These are phyloP conservation scores for Gambusia holbrooki DNA, from an alignment of 2,113 vertebrate genomes.

Conservation along the genomic window DNA sequence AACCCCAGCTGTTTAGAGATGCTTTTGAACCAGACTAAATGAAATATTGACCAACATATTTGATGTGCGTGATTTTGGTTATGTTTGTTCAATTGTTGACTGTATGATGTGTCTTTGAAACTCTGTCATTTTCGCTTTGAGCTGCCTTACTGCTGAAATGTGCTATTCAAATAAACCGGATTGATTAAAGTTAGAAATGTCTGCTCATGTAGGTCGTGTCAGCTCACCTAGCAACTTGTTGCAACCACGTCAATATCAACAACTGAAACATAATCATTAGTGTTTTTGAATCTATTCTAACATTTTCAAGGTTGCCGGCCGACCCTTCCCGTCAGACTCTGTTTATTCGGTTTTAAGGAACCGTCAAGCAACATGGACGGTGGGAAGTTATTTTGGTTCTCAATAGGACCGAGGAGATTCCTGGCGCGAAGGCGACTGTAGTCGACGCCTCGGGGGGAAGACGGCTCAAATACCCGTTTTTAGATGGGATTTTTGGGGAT, in stretches of 20 bases:
- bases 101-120: too few species aligned
- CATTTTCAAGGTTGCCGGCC: background rate
- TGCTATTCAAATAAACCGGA: too few species aligned
- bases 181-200: background rate
- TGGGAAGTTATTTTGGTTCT: conserved; percentile 57
- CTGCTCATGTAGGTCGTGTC: background rate
- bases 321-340: conserved; percentile 47
- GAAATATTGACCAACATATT: too few species aligned
- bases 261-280: background rate
- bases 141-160: too few species aligned
- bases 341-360: conserved; percentile 68
- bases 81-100: too few species aligned
- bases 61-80: too few species aligned
- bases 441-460: conserved; percentile 42
- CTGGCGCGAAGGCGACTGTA: conserved; percentile 51
- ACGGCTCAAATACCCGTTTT: conserved; percentile 63
- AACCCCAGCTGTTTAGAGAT: too few species aligned
- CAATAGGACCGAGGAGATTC: conserved; percentile 61
- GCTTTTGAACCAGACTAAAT: too few species aligned
- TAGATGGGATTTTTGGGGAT: conserved; percentile 30
- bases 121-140: too few species aligned
- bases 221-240: too few species aligned
- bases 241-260: background rate
- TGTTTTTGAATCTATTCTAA: background rate
- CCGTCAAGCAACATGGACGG: conserved; percentile 42